A percentile compares a stretch with the other conserved stretches of the same genome.
Evolutionary conservation across 2,888 invertebrate genomes (phyloP).

Genomic region (Himalopsyche kuldschensis): DNA sequence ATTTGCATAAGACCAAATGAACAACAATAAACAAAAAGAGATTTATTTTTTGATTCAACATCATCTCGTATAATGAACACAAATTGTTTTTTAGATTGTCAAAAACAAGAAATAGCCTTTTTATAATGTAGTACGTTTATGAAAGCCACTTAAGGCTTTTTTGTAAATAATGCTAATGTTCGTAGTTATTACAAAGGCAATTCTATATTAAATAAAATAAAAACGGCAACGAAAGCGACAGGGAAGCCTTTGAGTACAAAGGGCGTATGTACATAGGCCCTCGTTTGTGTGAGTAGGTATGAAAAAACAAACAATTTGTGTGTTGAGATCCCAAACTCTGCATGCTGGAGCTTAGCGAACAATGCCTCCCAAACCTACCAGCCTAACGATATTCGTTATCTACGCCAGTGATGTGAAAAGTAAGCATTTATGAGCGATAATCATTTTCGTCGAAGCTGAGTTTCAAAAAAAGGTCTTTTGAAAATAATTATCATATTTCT

Average conservation of each 20-base stretch:
- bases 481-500: not conserved
- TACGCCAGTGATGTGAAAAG: not conserved
- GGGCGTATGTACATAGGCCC: not conserved
- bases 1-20: not conserved
- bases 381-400: not conserved
- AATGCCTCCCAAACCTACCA: not conserved
- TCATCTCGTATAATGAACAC: not conserved
- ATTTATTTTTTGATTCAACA: not conserved
- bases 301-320: slow-evolving; percentile 13
- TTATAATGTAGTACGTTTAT: not conserved
- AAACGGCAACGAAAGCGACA: not conserved
- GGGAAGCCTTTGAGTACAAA: slow-evolving; percentile 3
- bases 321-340: not conserved
- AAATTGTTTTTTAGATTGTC: not conserved
- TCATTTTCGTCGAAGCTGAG: not conserved
- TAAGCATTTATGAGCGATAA: not conserved
- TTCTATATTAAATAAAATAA: not conserved
- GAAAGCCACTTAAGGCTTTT: not conserved
- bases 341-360: not conserved
- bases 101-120: not conserved
- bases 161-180: not conserved
- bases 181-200: not conserved
- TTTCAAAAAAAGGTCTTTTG: not conserved
- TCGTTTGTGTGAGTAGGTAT: not conserved
- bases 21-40: not conserved